A percentile compares a stretch with the other conserved stretches of the same genome.
Conservation (phyloP, 2,113 vertebrate genomes). For the Cnemophilus loriae region DNA sequence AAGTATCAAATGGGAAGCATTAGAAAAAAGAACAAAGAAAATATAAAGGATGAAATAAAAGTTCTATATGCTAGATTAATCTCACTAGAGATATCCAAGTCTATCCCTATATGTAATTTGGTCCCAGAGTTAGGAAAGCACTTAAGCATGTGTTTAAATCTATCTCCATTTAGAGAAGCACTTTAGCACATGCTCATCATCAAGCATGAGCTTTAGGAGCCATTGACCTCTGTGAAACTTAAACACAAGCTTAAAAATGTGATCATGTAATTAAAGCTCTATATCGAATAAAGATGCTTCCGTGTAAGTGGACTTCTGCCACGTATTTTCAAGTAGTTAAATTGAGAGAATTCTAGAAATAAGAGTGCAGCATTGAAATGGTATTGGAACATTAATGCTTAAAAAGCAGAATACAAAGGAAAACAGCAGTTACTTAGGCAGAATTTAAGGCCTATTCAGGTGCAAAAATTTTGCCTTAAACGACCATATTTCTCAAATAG, state of each 20-base stretch:
- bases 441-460: not conserved
- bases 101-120: not conserved
- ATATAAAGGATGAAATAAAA: not conserved
- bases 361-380: not conserved
- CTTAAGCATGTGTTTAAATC: not conserved
- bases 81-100: not conserved
- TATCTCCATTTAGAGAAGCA: not conserved
- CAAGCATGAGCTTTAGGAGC: not conserved
- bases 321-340: not conserved
- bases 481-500: not conserved
- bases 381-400: not conserved
- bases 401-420: not conserved
- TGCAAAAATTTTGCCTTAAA: not conserved
- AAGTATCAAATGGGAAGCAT: not conserved
- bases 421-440: not conserved
- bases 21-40: not conserved
- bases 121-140: not conserved
- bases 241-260: not conserved
- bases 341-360: not conserved
- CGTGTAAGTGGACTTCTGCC: not conserved
- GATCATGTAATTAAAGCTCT: not conserved
- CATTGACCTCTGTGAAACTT: not conserved
- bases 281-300: not conserved
- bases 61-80: not conserved
- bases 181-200: not conserved